These are phyloP conservation scores for Achlya flavicornis DNA, from an alignment of 2,888 invertebrate species.

Conservation along the genomic window DNA sequence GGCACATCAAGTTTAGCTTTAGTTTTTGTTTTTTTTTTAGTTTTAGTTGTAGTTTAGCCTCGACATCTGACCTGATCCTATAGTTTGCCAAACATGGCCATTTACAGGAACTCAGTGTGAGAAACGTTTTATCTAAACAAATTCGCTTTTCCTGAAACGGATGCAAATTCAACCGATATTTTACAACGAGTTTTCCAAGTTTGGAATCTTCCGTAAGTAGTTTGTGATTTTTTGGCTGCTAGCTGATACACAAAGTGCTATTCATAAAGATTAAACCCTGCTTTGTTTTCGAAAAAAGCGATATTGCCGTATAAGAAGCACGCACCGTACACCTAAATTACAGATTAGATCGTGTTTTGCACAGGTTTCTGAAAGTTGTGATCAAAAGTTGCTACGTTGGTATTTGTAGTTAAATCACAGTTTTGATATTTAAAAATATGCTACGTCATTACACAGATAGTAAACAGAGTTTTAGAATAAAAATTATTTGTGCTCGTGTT, in stretches of 20 bases:
- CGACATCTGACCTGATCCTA: too few species aligned
- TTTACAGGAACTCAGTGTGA: neutral
- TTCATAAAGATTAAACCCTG: neutral
- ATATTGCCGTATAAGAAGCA: neutral
- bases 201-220: neutral
- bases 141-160: neutral
- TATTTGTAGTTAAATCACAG: neutral
- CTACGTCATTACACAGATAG: neutral
- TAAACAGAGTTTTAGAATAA: neutral
- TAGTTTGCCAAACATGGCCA: conserved; percentile 9
- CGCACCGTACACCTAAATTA: neutral
- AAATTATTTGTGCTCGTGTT: neutral
- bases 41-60: too few species aligned
- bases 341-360: neutral
- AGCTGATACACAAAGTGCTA: neutral
- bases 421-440: neutral
- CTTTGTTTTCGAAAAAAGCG: neutral
- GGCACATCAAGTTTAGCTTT: conserved; percentile 19
- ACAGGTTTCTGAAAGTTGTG: neutral
- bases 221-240: too few species aligned
- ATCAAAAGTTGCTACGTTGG: neutral
- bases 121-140: neutral
- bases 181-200: neutral
- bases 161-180: conserved; percentile 7
- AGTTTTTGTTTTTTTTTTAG: too few species aligned